A percentile compares a stretch with the other conserved stretches of the same genome.
These are phyloP conservation scores for Marisa cornuarietis DNA, from an alignment of 1,140 invertebrate genomes.

Conservation along the genomic window DNA sequence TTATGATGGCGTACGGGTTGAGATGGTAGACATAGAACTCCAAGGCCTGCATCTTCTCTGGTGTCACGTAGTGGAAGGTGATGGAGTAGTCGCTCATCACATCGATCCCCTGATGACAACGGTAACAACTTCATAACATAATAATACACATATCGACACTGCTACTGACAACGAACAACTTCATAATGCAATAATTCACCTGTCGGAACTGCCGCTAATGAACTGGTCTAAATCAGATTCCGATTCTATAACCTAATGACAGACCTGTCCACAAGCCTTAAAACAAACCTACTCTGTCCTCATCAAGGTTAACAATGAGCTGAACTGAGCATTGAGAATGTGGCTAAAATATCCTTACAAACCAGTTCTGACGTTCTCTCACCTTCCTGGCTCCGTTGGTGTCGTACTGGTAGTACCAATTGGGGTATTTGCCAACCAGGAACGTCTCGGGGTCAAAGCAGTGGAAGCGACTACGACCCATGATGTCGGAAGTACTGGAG, in stretches of 20 bases:
- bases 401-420: slow-evolving; percentile 52
- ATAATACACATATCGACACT: no score
- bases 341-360: no score
- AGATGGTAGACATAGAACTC: slow-evolving; percentile 51
- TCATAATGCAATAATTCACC: no score
- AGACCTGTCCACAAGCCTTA: no score
- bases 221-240: no score
- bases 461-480: slow-evolving; percentile 88
- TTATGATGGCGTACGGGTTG: slow-evolving; percentile 40
- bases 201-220: no score
- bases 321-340: no score
- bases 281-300: no score
- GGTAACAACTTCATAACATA: neutral
- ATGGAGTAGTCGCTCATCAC: slow-evolving; percentile 95
- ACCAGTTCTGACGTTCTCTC: neutral
- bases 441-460: slow-evolving; percentile 75
- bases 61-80: slow-evolving; percentile 93
- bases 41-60: slow-evolving; percentile 70
- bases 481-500: slow-evolving; percentile 83
- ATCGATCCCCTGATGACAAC: slow-evolving; percentile 78
- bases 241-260: no score
- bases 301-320: no score
- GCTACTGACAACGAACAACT: slow-evolving; percentile 49
- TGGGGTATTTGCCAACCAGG: slow-evolving; percentile 60
- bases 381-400: slow-evolving; percentile 50